Evolutionary conservation across 2,888 invertebrate species (phyloP), one percentile per base, ranked within the genome.

Genomic region (Andrena chrysosceles): DNA sequence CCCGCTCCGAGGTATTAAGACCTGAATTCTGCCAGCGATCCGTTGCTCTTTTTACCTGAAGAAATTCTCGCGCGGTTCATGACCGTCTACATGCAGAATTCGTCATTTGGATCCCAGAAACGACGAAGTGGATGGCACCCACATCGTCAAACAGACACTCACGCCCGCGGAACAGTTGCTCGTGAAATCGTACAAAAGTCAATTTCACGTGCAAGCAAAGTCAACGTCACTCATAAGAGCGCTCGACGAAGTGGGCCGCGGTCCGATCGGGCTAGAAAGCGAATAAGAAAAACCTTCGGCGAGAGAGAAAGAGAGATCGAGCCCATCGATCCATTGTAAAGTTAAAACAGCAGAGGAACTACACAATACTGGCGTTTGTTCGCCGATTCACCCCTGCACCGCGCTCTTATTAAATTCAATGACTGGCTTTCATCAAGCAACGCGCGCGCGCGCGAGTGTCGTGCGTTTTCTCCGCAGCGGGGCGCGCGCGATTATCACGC

Each of bases 381-480:
- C 83, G 33, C 42, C 56, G 54, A 52, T 52, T 31, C 79, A 69
- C 63, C 72, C 75, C 31, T 56, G 20, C 63, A 49, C 33, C 26
- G 31, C 52, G n/a, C 70, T 70, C 83, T 69, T 77, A 84, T 89
- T 88, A 87, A 88, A 83, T 80, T 77, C 72, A 74, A 89, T 88
- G 89, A 89, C 89, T 87, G 71, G 87, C 82, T 79, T 70, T 79
- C 70, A 84, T 84, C 77, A 81, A 54, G 77, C 49, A 42, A 33
- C 64, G 49, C 69, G 48, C 35, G 33, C 49, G 13, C 35, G 26
- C 56, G 54, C 68, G 59, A 74, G 35, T 60, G 70, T 71, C 67
- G 42, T 60, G 63, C 78, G 83, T 83, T 87, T 87, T 83, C 87
- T 81, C 83, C 83, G 63, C 87, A 87, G 87, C 87, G 81, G 87